These are phyloP conservation scores for Phortica okadai DNA, from an alignment of 2,888 invertebrate species.

Conservation along the genomic window DNA sequence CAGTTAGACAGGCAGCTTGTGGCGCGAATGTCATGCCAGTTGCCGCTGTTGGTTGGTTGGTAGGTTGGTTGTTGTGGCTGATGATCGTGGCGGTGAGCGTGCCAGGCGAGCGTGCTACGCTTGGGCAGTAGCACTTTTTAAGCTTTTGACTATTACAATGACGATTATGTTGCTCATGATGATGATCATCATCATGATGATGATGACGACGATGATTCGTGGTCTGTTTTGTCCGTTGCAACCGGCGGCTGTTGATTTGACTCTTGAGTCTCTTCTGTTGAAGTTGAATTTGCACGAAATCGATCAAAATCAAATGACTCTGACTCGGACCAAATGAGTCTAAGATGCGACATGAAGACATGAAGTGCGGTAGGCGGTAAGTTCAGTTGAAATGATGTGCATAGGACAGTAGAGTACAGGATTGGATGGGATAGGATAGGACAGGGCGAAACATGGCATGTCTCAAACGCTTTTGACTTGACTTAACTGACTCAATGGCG, in stretches of 20 bases:
- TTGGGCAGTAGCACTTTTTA: slow-evolving; percentile 32
- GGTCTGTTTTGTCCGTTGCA: slow-evolving; percentile 13
- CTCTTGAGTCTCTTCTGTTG: slow-evolving; percentile 14
- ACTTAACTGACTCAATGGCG: neutral
- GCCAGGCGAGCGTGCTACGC: slow-evolving; percentile 25
- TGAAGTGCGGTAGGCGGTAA: slow-evolving; percentile 52
- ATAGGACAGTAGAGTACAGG: neutral
- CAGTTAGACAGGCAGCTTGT: neutral
- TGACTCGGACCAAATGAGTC: slow-evolving; percentile 47
- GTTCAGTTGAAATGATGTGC: slow-evolving; percentile 34
- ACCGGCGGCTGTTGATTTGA: slow-evolving; percentile 30
- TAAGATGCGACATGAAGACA: slow-evolving; percentile 43
- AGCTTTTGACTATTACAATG: slow-evolving; percentile 8
- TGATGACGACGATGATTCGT: slow-evolving; percentile 27
- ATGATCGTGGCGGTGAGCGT: slow-evolving; percentile 8
- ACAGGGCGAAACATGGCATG: neutral
- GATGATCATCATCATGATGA: neutral
- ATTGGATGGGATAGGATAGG: neutral
- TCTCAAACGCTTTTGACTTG: neutral
- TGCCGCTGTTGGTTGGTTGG: neutral
- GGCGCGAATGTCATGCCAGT: slow-evolving; percentile 23
- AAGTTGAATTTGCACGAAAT: slow-evolving; percentile 63
- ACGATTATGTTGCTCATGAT: neutral
- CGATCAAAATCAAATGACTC: slow-evolving; percentile 72
- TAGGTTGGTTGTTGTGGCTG: neutral